Percentiles rank a stretch among this genome's conserved stretches.
Conservation (phyloP, 2,888 invertebrate species). For the Gortyna flavago region DNA sequence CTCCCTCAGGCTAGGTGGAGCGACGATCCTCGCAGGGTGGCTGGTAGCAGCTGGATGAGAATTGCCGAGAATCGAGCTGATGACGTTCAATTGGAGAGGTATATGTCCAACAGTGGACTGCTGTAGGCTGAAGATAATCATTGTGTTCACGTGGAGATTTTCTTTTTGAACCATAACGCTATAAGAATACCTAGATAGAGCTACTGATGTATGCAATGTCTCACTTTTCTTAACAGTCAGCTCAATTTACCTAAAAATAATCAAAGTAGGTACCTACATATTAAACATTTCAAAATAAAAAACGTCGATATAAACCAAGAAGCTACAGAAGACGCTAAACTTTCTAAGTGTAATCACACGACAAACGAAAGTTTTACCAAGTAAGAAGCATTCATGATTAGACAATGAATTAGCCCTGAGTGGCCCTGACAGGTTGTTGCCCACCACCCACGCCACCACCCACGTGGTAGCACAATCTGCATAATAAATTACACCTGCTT, state of each 20-base stretch:
- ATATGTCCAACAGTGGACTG: background rate
- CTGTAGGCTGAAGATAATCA: no score
- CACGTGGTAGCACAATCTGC: constrained; percentile 36
- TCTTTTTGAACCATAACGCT: background rate
- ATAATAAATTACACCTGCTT: constrained; percentile 51
- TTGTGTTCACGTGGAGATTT: background rate
- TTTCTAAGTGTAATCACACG: background rate
- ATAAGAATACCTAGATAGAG: background rate
- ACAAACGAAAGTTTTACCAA: constrained; percentile 17
- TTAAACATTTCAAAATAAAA: background rate
- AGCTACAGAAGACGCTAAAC: constrained; percentile 2
- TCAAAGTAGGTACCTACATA: background rate
- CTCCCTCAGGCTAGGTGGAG: no score
- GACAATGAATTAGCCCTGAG: constrained; percentile 36
- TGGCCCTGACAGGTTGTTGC: constrained; percentile 34
- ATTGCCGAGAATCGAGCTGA: background rate
- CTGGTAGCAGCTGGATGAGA: background rate
- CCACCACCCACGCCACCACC: constrained; percentile 30
- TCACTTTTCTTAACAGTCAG: background rate
- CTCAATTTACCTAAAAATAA: background rate
- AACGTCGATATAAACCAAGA: background rate
- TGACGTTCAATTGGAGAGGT: background rate
- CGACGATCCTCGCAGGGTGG: background rate
- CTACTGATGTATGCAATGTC: background rate
- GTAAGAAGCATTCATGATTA: constrained; percentile 46